Base-by-base conservation (phyloP, 2,797 vertebrate species). In the Kryptolebias ocellatus region DNA sequence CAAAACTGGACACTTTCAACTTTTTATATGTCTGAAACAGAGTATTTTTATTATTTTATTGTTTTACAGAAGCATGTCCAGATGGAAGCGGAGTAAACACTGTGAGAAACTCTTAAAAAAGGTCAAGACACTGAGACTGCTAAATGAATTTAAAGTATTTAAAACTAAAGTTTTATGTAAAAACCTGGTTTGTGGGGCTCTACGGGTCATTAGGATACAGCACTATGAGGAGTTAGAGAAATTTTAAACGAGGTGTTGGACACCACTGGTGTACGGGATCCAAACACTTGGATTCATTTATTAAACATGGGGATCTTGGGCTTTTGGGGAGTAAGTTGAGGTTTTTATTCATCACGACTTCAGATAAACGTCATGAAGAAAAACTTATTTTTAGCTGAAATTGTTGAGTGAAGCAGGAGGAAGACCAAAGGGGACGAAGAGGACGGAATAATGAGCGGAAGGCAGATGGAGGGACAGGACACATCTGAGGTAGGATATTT, bases 401-500 rank as follows among this genome's bases (percentile, higher is more conserved):
- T 45, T 20, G 10, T n/a, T 29, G 20, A 57, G 37, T 37, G 46
- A 42, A 53, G 16, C 39, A 53, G 42, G 14, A 60, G 5, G 29
- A 61, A 34, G 44, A 60, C 20, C 52, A 14, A 37, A 55, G 31
- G 10, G 14, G 11, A 50, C 7, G 28, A 8, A 53, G 55, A 53
- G 14, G 20, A 34, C 28, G 56, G 45, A 53, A 49, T 27, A 47
- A 51, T 5, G 31, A 72, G 34, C 60, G 60, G 5, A 24, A 44
- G 59, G 60, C 39, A 34, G 37, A 51, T 10, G 8, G 8, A 61
- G 51, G 42, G 45, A 31, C 5, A 45, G 24, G 58, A 53, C 10
- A 74, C 28, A 9, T 59, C 10, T n/a, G 29, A 63, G 58, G 61
- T 17, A 50, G 73, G 72, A 6, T 56, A 61, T 60, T 55, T 67